Conservation (phyloP, 2,113 vertebrate genomes). For the Etheostoma spectabile region DNA sequence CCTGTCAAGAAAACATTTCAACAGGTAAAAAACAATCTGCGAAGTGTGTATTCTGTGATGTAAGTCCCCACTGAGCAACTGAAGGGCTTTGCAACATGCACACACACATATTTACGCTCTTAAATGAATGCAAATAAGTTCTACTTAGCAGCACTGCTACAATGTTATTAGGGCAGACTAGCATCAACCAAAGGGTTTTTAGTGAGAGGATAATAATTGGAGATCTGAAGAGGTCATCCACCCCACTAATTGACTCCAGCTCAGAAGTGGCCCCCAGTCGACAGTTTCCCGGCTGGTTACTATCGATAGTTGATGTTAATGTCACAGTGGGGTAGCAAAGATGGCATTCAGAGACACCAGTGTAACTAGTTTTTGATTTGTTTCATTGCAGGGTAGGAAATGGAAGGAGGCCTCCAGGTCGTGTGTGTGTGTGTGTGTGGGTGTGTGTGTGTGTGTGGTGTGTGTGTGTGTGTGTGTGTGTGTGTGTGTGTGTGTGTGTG, state of each 20-base stretch:
- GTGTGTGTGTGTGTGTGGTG: constrained; percentile 38
- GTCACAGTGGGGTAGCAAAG: constrained; percentile 28
- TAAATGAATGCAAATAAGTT: constrained; percentile 42
- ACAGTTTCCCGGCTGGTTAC: constrained; percentile 44
- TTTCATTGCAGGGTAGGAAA: constrained; percentile 64
- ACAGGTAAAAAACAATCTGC: constrained; percentile 31
- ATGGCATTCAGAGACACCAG: constrained; percentile 45
- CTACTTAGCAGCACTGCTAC: constrained; percentile 41
- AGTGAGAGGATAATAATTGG: constrained; percentile 50
- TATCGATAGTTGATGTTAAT: constrained; percentile 51
- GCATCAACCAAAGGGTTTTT: constrained; percentile 63
- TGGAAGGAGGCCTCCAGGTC: constrained; percentile 49
- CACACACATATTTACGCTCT: background rate
- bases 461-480: constrained; percentile 21
- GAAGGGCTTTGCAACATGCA: constrained; percentile 1
- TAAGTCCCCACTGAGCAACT: background rate
- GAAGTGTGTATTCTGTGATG: background rate
- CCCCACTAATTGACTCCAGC: constrained; percentile 69
- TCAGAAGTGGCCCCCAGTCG: constrained; percentile 40
- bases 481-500: constrained; percentile 35
- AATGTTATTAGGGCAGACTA: constrained; percentile 41
- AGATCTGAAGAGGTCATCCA: constrained; percentile 59
- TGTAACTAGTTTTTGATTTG: constrained; percentile 79
- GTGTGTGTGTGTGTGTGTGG: constrained; percentile 25
- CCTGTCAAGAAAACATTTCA: constrained; percentile 21